Evolutionary conservation across 2,113 vertebrate species (phyloP).

Genomic region (Dipodomys merriami): DNA sequence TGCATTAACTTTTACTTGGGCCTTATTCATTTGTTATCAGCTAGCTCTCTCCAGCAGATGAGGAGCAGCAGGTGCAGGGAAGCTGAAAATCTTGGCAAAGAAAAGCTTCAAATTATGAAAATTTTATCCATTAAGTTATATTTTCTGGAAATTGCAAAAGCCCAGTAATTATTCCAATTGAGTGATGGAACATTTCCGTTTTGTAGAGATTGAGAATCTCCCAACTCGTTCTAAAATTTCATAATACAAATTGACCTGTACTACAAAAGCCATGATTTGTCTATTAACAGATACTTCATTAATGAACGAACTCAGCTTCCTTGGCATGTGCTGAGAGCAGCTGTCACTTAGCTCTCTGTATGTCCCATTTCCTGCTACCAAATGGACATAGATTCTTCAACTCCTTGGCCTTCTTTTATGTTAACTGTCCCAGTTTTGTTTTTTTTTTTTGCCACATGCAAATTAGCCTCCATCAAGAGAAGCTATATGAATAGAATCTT

Average conservation of each 20-base stretch:
- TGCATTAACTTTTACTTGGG: neutral
- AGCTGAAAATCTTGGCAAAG: constrained; percentile 1
- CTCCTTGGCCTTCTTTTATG: neutral
- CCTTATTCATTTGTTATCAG: constrained; percentile 1
- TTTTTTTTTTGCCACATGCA: neutral
- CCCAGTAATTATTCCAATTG: constrained; percentile 63
- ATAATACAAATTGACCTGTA: neutral
- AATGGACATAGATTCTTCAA: neutral
- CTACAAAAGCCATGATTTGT: neutral
- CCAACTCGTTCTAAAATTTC: neutral
- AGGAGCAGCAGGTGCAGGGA: constrained; percentile 55
- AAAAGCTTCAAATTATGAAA: constrained; percentile 52
- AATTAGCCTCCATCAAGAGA: neutral
- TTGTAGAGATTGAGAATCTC: neutral
- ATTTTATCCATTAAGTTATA: constrained; percentile 51
- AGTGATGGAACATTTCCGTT: constrained; percentile 31
- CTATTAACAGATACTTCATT: neutral
- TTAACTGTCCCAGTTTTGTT: neutral
- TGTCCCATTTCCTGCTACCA: neutral
- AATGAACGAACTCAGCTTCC: neutral
- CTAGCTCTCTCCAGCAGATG: neutral
- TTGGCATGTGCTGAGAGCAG: neutral
- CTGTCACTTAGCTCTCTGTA: neutral
- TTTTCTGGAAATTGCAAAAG: constrained; percentile 57
- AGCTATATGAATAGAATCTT: too few species aligned